phyloP scores from a whole-genome alignment of 2,797 vertebrate genomes.

The Squalus acanthias region DNA sequence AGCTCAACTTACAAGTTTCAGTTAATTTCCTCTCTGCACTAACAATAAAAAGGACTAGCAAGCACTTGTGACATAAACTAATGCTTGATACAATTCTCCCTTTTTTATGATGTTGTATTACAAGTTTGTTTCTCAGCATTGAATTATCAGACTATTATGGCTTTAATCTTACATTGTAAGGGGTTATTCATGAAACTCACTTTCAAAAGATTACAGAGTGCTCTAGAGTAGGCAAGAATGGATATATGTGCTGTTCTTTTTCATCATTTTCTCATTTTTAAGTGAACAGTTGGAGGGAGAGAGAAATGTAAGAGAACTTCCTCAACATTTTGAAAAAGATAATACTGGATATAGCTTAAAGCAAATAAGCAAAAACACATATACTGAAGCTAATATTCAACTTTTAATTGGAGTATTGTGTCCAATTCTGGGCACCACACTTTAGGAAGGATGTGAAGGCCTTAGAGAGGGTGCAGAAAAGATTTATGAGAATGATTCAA shows the following conservation, averaged over 20 bases:
- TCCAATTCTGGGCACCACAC: no score
- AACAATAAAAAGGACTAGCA: not conserved
- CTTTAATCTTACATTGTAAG: no score
- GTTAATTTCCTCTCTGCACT: not conserved
- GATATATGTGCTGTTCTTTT: not conserved
- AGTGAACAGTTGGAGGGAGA: not conserved
- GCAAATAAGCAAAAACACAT: not conserved
- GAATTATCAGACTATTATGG: no score
- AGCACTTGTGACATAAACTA: not conserved
- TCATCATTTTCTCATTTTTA: conserved; percentile 2
- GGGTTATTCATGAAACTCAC: no score
- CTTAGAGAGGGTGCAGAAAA: no score
- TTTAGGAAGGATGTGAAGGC: no score
- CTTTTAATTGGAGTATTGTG: no score
- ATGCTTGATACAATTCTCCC: not conserved
- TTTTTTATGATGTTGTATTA: not conserved
- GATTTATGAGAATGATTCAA: no score
- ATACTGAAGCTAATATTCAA: not conserved
- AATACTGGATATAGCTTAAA: not conserved
- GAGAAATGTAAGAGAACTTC: not conserved
- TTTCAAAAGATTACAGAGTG: no score
- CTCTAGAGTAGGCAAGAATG: not conserved
- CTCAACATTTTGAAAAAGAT: not conserved
- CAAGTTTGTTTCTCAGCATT: not conserved
- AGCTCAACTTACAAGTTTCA: not conserved